Conservation (phyloP, 2,888 invertebrate species). For the Pelosia muscerda region DNA sequence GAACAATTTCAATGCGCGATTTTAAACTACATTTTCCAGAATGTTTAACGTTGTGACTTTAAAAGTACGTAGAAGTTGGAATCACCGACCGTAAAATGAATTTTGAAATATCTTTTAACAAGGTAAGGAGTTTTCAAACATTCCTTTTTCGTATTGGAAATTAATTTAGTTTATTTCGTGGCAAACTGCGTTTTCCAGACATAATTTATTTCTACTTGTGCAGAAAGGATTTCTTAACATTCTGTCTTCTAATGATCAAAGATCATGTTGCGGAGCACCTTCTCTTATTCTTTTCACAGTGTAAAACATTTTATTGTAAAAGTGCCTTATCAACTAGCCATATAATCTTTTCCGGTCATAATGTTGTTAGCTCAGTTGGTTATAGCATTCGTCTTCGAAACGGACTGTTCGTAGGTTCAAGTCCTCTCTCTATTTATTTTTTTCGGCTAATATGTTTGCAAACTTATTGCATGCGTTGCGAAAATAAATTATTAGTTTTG, state of each 20-base stretch:
- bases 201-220: background rate
- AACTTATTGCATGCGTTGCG: too few species aligned
- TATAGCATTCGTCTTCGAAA: too few species aligned
- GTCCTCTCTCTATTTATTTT: too few species aligned
- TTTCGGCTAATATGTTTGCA: too few species aligned
- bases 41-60: conserved; percentile 54
- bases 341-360: too few species aligned
- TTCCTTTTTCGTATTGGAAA: conserved; percentile 8
- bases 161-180: conserved; percentile 8
- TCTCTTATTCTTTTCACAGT: too few species aligned
- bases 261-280: background rate
- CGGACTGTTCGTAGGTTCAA: too few species aligned
- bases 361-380: too few species aligned
- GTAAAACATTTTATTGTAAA: too few species aligned
- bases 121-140: conserved; percentile 2
- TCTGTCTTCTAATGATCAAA: background rate
- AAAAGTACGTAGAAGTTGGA: conserved; percentile 34
- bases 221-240: background rate
- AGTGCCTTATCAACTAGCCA: too few species aligned
- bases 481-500: too few species aligned
- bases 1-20: conserved; percentile 52
- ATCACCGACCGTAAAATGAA: conserved; percentile 15
- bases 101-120: conserved; percentile 4
- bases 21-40: conserved; percentile 48
- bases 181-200: background rate